Conservation (phyloP, 2,888 invertebrate genomes). For the Cyaniris semiargus region DNA sequence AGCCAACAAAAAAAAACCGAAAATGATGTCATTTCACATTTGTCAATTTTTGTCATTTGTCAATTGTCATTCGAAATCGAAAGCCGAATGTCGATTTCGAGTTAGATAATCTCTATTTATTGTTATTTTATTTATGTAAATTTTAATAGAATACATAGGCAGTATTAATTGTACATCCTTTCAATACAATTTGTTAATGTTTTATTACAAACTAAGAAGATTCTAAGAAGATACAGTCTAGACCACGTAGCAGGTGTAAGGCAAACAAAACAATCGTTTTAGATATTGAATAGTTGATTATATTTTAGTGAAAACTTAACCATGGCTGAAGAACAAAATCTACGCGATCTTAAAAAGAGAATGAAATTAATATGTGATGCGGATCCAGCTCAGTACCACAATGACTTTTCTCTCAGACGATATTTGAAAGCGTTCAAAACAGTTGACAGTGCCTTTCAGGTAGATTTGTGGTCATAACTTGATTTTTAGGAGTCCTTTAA, state of each 20-base stretch:
- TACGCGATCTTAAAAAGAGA: slow-evolving; percentile 84
- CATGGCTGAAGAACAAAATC: slow-evolving; percentile 76
- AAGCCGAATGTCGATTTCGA: too few species aligned
- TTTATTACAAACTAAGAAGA: too few species aligned
- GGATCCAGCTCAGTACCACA: slow-evolving; percentile 87
- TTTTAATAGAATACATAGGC: not conserved
- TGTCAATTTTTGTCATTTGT: too few species aligned
- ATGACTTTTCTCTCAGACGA: slow-evolving; percentile 85
- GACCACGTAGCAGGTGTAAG: not conserved
- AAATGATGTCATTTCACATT: too few species aligned
- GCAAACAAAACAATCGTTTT: not conserved
- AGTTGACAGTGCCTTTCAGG: slow-evolving; percentile 87
- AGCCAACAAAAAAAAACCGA: too few species aligned
- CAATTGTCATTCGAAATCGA: too few species aligned
- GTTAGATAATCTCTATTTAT: not conserved
- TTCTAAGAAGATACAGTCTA: not conserved
- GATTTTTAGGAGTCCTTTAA: not conserved
- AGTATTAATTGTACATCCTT: not conserved
- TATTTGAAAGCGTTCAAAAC: slow-evolving; percentile 88
- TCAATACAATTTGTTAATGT: not conserved
- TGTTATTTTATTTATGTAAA: not conserved
- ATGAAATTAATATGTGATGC: slow-evolving; percentile 87
- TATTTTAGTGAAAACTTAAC: slow-evolving; percentile 30
- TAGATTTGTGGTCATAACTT: slow-evolving; percentile 49
- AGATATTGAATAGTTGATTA: not conserved